These are phyloP conservation scores for Aphaenogaster rudis DNA, from an alignment of 1,140 invertebrate genomes.

Conservation along the genomic window DNA sequence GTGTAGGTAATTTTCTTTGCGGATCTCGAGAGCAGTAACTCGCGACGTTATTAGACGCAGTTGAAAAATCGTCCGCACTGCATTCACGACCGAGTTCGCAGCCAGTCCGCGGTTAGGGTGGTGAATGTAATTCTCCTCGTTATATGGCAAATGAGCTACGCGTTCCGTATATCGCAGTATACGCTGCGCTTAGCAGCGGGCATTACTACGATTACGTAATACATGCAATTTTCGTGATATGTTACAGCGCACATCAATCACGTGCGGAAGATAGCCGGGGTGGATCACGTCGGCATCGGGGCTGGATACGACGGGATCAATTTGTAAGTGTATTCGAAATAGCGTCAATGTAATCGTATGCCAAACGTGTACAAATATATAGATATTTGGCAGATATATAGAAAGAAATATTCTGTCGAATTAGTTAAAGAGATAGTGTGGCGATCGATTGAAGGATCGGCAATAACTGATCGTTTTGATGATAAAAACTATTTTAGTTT, in stretches of 20 bases:
- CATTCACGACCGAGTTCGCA: not conserved
- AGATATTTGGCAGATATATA: not conserved
- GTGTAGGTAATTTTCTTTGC: conserved; percentile 44
- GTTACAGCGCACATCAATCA: conserved; percentile 95
- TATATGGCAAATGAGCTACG: conserved; percentile 35
- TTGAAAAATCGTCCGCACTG: conserved; percentile 27
- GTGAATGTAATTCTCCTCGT: conserved; percentile 42
- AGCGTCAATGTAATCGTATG: not conserved
- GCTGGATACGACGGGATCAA: conserved; percentile 96
- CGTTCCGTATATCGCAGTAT: conserved; percentile 13
- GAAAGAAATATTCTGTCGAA: not conserved
- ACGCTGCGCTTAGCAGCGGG: not conserved
- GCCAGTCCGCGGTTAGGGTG: conserved; percentile 22
- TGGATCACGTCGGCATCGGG: conserved; percentile 95
- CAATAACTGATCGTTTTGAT: not conserved
- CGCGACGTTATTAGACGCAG: conserved; percentile 24
- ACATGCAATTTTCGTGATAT: conserved; percentile 53
- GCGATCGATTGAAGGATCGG: not conserved
- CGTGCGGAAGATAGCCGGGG: conserved; percentile 93
- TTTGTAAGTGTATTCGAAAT: conserved; percentile 88
- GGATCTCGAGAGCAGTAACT: not conserved
- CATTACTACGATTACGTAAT: conserved; percentile 49
- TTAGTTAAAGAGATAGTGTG: not conserved
- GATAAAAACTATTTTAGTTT: conserved; percentile 2
- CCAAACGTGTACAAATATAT: not conserved